Conservation (phyloP, 2,797 vertebrate species). For the Halcyon badia region DNA sequence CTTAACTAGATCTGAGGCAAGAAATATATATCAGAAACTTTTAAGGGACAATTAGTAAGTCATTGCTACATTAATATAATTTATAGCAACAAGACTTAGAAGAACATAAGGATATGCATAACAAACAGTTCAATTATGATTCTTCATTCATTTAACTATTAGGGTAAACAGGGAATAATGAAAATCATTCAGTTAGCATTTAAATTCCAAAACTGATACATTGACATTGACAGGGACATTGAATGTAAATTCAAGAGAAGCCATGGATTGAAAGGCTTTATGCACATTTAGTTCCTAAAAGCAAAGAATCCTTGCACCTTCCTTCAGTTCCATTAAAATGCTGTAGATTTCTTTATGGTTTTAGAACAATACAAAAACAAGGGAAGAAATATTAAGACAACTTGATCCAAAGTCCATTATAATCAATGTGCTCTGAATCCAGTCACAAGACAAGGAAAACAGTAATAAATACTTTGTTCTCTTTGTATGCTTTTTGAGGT, state of each 20-base stretch:
- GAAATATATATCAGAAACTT: neutral
- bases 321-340: neutral
- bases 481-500: neutral
- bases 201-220: neutral
- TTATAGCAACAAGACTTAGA: neutral
- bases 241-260: neutral
- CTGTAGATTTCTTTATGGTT: neutral
- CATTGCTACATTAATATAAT: neutral
- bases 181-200: neutral
- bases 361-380: neutral
- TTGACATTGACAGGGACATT: neutral
- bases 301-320: neutral
- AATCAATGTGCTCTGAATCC: neutral
- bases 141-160: neutral
- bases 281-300: neutral
- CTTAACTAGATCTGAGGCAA: neutral
- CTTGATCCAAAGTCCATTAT: neutral
- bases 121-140: neutral
- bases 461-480: neutral
- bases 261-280: neutral
- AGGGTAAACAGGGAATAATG: neutral
- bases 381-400: neutral
- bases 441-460: neutral
- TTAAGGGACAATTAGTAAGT: neutral
- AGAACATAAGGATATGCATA: neutral